These are phyloP conservation scores for Sericinus montela DNA, from an alignment of 2,888 invertebrate genomes.

Conservation along the genomic window DNA sequence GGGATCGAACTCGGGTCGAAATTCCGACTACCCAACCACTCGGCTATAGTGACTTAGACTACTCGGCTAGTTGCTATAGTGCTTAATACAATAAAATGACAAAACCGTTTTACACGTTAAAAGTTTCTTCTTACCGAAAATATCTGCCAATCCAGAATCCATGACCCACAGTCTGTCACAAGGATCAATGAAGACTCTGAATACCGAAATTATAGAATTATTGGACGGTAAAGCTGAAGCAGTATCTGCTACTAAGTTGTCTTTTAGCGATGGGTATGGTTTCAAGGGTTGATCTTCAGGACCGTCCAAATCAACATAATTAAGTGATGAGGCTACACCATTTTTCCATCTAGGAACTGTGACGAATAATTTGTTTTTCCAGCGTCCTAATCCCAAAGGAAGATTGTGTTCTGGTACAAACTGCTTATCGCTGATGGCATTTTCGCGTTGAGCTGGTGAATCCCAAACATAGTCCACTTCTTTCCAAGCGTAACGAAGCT, in stretches of 20 bases:
- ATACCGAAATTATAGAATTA: slow-evolving; percentile 84
- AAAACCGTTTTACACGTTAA: background rate
- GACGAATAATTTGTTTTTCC: slow-evolving; percentile 84
- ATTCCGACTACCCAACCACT: too few species aligned
- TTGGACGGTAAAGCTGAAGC: slow-evolving; percentile 72
- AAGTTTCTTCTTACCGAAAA: slow-evolving; percentile 75
- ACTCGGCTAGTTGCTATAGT: too few species aligned
- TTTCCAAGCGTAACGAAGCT: slow-evolving; percentile 85
- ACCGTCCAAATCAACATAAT: slow-evolving; percentile 81
- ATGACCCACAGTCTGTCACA: slow-evolving; percentile 91
- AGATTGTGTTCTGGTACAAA: slow-evolving; percentile 84
- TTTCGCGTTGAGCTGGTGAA: slow-evolving; percentile 75
- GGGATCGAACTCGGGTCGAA: too few species aligned
- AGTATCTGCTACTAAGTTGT: slow-evolving; percentile 84
- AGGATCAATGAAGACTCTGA: slow-evolving; percentile 84
- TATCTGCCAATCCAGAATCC: slow-evolving; percentile 88
- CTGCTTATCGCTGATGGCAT: slow-evolving; percentile 79
- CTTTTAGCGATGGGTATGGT: slow-evolving; percentile 88
- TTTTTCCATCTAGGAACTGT: slow-evolving; percentile 85
- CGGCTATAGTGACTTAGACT: too few species aligned
- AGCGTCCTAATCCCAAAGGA: slow-evolving; percentile 84
- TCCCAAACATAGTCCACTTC: slow-evolving; percentile 84
- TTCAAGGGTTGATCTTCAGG: slow-evolving; percentile 84
- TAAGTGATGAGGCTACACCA: slow-evolving; percentile 85
- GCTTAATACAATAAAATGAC: too few species aligned